Percentiles rank a stretch among this genome's conserved stretches.
Conservation (phyloP, 1,140 invertebrate genomes). For the Tribolium madens region DNA sequence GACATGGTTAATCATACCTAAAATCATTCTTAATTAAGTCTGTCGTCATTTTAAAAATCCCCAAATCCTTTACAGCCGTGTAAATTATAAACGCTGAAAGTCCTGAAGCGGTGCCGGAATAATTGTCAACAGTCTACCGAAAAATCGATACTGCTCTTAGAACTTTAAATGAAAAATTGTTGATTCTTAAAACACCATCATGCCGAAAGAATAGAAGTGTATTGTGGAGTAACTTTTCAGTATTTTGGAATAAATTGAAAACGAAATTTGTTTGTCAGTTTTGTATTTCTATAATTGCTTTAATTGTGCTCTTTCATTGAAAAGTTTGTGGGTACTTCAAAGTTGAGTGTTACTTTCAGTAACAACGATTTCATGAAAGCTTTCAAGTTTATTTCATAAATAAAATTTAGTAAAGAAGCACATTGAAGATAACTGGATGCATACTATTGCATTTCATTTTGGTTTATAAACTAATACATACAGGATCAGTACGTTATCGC, state of each 20-base stretch:
- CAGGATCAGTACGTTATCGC: constrained; percentile 4
- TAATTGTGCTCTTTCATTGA: constrained; percentile 24
- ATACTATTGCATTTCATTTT: not conserved
- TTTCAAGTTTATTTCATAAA: not conserved
- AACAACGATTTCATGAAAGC: constrained; percentile 16
- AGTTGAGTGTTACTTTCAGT: constrained; percentile 17
- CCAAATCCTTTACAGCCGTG: not conserved
- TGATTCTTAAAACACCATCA: not conserved
- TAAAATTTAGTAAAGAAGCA: no score
- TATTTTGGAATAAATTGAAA: constrained; percentile 29
- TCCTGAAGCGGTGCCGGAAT: not conserved
- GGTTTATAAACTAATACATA: not conserved
- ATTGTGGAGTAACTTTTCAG: constrained; percentile 23
- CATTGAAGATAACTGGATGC: not conserved
- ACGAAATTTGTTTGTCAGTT: constrained; percentile 25
- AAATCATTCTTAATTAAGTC: constrained; percentile 31
- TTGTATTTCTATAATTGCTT: constrained; percentile 40
- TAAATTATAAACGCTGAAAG: not conserved
- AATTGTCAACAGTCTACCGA: not conserved
- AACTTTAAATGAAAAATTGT: not conserved
- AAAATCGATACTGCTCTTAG: constrained; percentile 3
- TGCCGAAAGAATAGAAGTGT: not conserved
- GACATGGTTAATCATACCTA: constrained; percentile 31
- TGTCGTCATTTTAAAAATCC: constrained; percentile 17
- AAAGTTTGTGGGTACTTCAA: constrained; percentile 21